Conservation (phyloP, 2,888 invertebrate species). For the Heliconius charithonia region DNA sequence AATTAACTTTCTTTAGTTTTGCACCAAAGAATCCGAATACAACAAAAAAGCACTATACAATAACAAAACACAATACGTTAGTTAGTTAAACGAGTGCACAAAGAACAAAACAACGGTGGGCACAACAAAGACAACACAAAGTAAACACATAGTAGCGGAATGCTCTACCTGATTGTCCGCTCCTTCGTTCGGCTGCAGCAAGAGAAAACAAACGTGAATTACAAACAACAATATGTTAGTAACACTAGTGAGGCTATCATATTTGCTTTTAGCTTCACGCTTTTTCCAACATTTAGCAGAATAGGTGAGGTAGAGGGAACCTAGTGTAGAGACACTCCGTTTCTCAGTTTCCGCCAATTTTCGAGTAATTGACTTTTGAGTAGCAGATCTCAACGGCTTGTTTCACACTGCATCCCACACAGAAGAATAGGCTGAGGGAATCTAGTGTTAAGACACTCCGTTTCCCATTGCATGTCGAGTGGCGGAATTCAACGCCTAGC, state of each 20-base stretch:
- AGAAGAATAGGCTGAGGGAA: no score
- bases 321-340: no score
- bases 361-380: no score
- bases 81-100: conserved; percentile 31
- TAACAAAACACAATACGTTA: conserved; percentile 10
- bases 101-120: conserved; percentile 32
- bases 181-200: conserved; percentile 80
- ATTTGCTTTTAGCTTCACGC: background rate
- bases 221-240: conserved; percentile 27
- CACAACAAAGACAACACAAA: conserved; percentile 31
- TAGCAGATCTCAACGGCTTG: no score
- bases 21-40: conserved; percentile 11
- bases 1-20: conserved; percentile 10
- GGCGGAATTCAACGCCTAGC: no score
- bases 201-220: conserved; percentile 63
- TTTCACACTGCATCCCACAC: no score
- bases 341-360: no score
- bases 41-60: conserved; percentile 20
- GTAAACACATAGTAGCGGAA: conserved; percentile 43
- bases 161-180: conserved; percentile 77
- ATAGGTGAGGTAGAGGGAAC: no score
- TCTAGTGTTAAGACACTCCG: no score
- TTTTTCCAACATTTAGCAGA: no score
- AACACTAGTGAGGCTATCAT: background rate
- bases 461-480: no score